Base-by-base conservation (phyloP, 2,797 vertebrate genomes). In the Clarias fuscus region DNA sequence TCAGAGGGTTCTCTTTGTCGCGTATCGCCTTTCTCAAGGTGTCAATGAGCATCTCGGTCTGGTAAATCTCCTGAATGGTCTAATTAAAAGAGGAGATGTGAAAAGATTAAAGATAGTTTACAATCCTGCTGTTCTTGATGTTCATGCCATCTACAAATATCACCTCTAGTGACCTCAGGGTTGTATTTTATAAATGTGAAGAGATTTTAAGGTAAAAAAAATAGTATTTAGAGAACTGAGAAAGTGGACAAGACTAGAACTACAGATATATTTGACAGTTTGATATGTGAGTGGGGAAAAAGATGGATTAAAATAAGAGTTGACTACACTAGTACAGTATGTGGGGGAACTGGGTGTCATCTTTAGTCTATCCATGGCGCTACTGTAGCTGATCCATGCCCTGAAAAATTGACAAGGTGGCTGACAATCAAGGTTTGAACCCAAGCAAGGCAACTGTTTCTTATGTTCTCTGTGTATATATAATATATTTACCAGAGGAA, bases 31-130 rank as follows among this genome's bases (percentile, higher is more conserved):
- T 98, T 86, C 91, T 96, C 88, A 99, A 91, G 40, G 95, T 94
- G 83, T 97, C 97, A 10, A 98, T 97, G 84, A 95, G 93, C 91
- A 96, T 95, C 93, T 99, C 97, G 0, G 96, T 96, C 92, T 98
- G 96, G 92, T 97, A 98, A 85, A 99, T 97, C 92, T 98, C 97
- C 91, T 97, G 96, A 24, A 98, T 94, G 0, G 96, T 98, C 98
- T 99, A 88, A 27, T 59, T 30, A 2, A 79, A 17, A 59, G 62
- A 86, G 72, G 56, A 85, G 64, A 68, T 37, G 10, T n/a, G 2
- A 3, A 40, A 14, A 48, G 14, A 18, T 40, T 64, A 62, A 65
- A 58, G 8, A 37, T 67, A 11, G 18, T 58, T 4, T 33, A 61
- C 59, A 13, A 33, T 24, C 27, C 18, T 61, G 20, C 30, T 61